Percentiles rank a stretch among this genome's conserved stretches.
Conservation (phyloP, 2,888 invertebrate species). For the Epirrhoe alternata region DNA sequence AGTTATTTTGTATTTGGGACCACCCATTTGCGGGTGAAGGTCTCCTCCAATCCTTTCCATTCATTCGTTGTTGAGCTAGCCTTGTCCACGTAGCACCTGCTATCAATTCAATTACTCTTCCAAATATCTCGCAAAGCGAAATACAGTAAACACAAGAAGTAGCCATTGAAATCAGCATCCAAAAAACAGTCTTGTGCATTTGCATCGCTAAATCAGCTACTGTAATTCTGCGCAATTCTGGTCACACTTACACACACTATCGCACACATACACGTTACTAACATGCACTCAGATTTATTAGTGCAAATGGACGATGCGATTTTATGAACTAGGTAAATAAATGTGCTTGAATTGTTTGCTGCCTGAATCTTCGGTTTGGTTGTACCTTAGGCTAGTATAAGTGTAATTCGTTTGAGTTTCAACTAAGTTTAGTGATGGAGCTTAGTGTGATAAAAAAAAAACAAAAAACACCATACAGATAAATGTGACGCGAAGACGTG, state of each 20-base stretch:
- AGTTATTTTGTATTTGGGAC: no score
- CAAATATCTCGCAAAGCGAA: conserved; percentile 1
- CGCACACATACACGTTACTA: conserved; percentile 11
- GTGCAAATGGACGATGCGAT: conserved; percentile 21
- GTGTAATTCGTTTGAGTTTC: no score
- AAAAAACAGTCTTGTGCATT: conserved; percentile 38
- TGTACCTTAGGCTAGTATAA: no score
- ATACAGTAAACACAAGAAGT: not conserved
- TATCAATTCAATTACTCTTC: not conserved
- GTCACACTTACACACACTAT: conserved; percentile 18
- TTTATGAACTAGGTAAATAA: conserved; percentile 23
- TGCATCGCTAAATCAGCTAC: conserved; percentile 42
- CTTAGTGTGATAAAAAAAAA: no score
- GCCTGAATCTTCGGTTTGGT: not conserved
- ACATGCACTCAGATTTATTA: conserved; percentile 27
- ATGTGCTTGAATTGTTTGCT: not conserved
- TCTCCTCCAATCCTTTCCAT: no score
- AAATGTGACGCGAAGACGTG: no score
- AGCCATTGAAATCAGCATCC: conserved; percentile 19
- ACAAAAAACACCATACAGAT: no score
- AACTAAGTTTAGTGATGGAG: no score
- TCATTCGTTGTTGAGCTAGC: no score
- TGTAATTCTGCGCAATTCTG: conserved; percentile 21
- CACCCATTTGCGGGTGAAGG: no score
- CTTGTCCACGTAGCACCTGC: no score